Evolutionary conservation across 2,797 vertebrate species (phyloP), one percentile per base, ranked within the genome.

Genomic region (Halcyon badia): DNA sequence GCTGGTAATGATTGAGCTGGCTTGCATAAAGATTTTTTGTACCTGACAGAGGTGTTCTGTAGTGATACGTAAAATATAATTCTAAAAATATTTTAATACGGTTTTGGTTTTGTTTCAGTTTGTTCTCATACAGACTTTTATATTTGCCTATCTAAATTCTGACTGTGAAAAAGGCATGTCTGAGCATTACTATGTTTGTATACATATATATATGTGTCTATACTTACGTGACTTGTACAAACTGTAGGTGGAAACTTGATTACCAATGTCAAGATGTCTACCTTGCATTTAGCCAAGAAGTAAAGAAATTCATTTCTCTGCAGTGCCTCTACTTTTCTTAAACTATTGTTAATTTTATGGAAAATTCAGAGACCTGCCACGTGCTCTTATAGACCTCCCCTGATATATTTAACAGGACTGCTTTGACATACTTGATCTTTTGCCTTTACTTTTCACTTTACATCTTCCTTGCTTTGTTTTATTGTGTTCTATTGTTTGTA

Each of bases 391-490:
- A 61, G 33, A 42, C 41, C 9, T 58, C 18, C 9, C 14, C 21
- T 1, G 5, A 30, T 42, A 20, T 6, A 33, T n/a, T 89, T 57
- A 25, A n/a, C 18, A 76, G 70, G 41, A 82, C 12, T 82, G 26
- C n/a, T 84, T 62, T 69, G 64, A 39, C 7, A 4, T 48, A 54
- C 26, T 76, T 92, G 48, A 76, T 39, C 17, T 76, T 72, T 42
- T 62, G 28, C 15, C 28, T 89, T 92, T 69, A n/a, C 15, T 78
- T 91, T 60, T 31, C 35, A 19, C 72, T 60, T 85, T 35, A 51
- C 11, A 3, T 83, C 41, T 66, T 83, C 57, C 60, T 85, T 83
- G 71, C 48, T 91, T 85, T 80, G n/a, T 79, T 71, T 64, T 88
- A 31, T 39, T 89, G 62, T 57, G 14, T 87, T 61, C 52, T 79